Evolutionary conservation across 2,888 invertebrate species (phyloP).

Genomic region (Cacoxenus indagator): DNA sequence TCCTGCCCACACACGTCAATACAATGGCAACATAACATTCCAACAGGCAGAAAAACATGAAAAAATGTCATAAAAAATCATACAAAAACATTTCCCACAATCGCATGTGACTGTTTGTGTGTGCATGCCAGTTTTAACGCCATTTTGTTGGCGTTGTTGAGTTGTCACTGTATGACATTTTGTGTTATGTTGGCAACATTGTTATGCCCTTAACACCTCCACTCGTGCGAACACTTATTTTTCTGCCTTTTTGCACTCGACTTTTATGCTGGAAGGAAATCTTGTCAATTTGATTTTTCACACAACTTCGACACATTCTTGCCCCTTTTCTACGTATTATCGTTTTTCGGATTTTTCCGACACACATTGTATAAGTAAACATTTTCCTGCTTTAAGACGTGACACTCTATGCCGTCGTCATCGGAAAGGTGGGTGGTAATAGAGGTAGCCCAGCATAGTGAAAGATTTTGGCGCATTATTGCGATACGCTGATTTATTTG

Average conservation of each 20-base stretch:
- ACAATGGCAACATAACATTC: not conserved
- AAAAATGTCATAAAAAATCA: constrained; percentile 24
- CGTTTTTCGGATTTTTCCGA: constrained; percentile 12
- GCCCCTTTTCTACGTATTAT: too few relatives aligned
- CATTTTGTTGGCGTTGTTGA: constrained; percentile 35
- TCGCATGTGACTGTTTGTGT: constrained; percentile 37
- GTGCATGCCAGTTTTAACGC: constrained; percentile 42
- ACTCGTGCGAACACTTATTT: constrained; percentile 24
- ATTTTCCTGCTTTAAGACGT: constrained; percentile 25
- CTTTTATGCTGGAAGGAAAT: constrained; percentile 32
- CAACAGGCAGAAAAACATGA: not conserved
- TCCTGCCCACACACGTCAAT: not conserved
- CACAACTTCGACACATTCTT: constrained; percentile 4
- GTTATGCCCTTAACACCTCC: constrained; percentile 45
- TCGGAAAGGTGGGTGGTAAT: not conserved
- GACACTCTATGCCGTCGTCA: not conserved
- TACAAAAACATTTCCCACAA: constrained; percentile 49
- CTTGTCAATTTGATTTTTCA: constrained; percentile 44
- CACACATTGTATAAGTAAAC: constrained; percentile 16
- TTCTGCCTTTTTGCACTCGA: not conserved
- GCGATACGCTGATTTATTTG: constrained; percentile 34
- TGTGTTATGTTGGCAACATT: constrained; percentile 46
- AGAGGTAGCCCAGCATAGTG: not conserved
- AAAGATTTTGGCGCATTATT: constrained; percentile 23
- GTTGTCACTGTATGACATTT: constrained; percentile 28